Conservation (phyloP, 2,888 invertebrate species). For the Peribatodes rhomboidaria region DNA sequence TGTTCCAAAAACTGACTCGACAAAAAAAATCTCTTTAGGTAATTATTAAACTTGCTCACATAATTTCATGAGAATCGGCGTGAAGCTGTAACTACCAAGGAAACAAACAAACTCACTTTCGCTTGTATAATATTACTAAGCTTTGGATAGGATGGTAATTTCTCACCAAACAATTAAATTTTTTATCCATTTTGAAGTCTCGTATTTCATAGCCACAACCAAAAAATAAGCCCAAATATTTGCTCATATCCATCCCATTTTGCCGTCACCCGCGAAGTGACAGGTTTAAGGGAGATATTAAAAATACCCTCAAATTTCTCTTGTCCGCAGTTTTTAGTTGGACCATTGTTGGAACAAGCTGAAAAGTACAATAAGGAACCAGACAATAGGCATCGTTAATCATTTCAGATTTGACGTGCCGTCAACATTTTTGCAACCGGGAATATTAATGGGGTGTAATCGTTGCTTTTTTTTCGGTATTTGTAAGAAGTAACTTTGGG, state of each 20-base stretch:
- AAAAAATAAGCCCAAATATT: constrained; percentile 49
- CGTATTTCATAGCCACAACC: constrained; percentile 17
- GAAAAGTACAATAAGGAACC: constrained; percentile 63
- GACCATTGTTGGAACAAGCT: constrained; percentile 58
- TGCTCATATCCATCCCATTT: constrained; percentile 67
- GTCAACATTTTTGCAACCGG: constrained; percentile 58
- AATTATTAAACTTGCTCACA: too few relatives aligned
- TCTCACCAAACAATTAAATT: background rate
- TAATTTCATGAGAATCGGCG: too few relatives aligned
- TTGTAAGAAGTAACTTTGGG: constrained; percentile 27
- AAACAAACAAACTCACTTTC: too few relatives aligned
- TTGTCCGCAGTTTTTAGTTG: constrained; percentile 61
- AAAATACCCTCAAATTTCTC: constrained; percentile 63
- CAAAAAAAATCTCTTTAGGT: too few relatives aligned
- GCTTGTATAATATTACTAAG: too few relatives aligned
- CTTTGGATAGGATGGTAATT: too few relatives aligned
- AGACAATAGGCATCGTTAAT: constrained; percentile 72
- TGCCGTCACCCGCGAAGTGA: constrained; percentile 62
- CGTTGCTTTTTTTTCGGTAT: constrained; percentile 39
- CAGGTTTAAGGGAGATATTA: constrained; percentile 66
- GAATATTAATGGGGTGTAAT: constrained; percentile 47
- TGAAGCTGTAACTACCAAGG: too few relatives aligned
- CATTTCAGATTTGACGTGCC: constrained; percentile 71
- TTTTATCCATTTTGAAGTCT: background rate
- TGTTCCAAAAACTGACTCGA: too few relatives aligned